Conservation (phyloP, 2,113 vertebrate genomes). For the Orthochromis indermauri region DNA sequence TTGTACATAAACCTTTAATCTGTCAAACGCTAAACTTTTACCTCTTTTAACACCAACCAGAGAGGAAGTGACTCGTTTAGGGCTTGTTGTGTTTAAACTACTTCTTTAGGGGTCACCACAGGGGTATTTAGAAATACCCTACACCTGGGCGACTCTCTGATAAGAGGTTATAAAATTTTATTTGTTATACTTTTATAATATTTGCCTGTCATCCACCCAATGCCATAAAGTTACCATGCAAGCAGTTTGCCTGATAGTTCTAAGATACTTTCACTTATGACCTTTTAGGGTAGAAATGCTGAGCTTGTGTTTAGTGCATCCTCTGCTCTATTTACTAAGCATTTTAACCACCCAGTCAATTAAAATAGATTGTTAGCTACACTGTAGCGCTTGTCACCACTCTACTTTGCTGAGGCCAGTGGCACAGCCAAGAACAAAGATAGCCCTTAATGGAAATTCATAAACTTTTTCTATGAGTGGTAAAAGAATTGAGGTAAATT, state of each 20-base stretch:
- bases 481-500: not conserved
- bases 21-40: not conserved
- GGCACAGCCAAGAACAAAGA: not conserved
- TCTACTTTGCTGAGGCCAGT: not conserved
- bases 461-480: not conserved
- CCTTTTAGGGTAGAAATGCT: not conserved
- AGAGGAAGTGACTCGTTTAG: not conserved
- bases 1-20: not conserved
- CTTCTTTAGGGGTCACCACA: not conserved
- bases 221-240: fast-evolving
- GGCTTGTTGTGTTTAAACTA: not conserved
- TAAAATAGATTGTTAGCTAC: not conserved
- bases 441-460: not conserved
- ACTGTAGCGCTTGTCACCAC: not conserved
- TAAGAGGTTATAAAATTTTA: not conserved
- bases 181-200: not conserved
- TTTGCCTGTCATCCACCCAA: not conserved
- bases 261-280: not conserved
- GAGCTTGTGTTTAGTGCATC: not conserved
- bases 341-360: not conserved
- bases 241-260: not conserved
- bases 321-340: not conserved
- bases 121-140: fast-evolving
- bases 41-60: not conserved
- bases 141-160: not conserved